Percentiles rank a stretch among this genome's conserved stretches.
Evolutionary conservation across 2,888 invertebrate species (phyloP).

Genomic region (Elysia crispata): DNA sequence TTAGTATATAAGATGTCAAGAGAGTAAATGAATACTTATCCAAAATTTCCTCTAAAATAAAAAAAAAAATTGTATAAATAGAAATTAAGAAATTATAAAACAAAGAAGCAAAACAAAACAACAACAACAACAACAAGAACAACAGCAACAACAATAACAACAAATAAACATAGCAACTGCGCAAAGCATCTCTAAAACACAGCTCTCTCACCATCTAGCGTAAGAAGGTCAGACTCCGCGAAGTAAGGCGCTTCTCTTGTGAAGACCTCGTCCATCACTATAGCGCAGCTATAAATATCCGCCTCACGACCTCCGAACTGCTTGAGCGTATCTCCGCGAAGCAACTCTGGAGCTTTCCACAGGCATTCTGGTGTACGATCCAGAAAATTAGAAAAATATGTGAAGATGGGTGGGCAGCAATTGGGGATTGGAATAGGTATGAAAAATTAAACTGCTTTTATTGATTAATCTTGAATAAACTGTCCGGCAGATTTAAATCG

Average conservation of each 20-base stretch:
- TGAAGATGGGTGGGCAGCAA: not conserved
- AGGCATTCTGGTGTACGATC: constrained; percentile 75
- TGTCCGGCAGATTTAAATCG: too few species aligned
- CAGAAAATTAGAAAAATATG: not conserved
- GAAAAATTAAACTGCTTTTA: too few species aligned
- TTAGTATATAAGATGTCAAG: too few species aligned
- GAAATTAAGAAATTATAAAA: too few species aligned
- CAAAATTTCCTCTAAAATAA: too few species aligned
- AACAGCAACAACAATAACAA: too few species aligned
- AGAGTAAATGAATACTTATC: too few species aligned
- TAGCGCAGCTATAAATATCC: constrained; percentile 89
- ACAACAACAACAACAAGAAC: too few species aligned
- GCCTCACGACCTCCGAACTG: constrained; percentile 56
- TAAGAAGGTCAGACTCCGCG: constrained; percentile 47
- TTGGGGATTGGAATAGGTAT: too few species aligned
- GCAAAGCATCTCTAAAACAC: not conserved
- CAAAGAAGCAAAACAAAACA: too few species aligned
- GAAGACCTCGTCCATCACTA: constrained; percentile 80
- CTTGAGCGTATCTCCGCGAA: constrained; percentile 75
- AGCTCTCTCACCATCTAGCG: constrained; percentile 42
- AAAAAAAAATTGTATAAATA: too few species aligned
- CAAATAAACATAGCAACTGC: not conserved
- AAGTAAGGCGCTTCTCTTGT: constrained; percentile 80
- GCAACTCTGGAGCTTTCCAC: constrained; percentile 91
- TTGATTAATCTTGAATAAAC: too few species aligned